Evolutionary conservation across 2,888 invertebrate species (phyloP).

Genomic region (Sinhomidia bicolor): DNA sequence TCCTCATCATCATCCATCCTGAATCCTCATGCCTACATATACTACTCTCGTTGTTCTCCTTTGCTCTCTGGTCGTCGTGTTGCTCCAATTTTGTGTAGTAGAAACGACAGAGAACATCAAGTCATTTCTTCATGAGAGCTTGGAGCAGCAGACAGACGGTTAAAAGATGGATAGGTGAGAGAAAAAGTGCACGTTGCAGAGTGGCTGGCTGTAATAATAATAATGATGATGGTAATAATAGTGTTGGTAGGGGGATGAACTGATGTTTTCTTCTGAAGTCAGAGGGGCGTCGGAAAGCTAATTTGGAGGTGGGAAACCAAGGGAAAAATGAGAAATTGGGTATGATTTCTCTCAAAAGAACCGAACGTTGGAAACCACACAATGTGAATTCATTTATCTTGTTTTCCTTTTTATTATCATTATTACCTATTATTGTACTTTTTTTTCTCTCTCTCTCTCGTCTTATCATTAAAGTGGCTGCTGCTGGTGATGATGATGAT

Average conservation of each 20-base stretch:
- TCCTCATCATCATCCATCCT: no score
- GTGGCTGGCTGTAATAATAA: no score
- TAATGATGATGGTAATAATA: neutral
- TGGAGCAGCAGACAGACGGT: no score
- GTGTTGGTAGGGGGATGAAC: slow-evolving; percentile 44
- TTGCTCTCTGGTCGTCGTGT: no score
- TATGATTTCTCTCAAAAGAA: slow-evolving; percentile 76
- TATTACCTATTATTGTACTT: neutral
- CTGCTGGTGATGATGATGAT: neutral
- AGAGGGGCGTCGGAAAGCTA: slow-evolving; percentile 78
- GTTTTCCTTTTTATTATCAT: slow-evolving; percentile 36
- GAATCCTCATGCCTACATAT: no score
- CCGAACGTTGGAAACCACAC: slow-evolving; percentile 78
- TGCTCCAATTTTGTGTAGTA: no score
- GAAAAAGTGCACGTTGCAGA: neutral
- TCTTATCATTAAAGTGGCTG: no score
- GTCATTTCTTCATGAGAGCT: no score
- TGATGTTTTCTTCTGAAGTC: slow-evolving; percentile 65
- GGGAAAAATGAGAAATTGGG: slow-evolving; percentile 75
- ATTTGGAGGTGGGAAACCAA: slow-evolving; percentile 75
- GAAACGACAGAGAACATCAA: no score
- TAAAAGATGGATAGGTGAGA: neutral
- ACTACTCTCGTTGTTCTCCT: no score
- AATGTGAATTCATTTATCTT: slow-evolving; percentile 80
- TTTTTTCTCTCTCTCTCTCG: no score